Base-by-base conservation (phyloP, 37 sponge, comb jelly and placozoan species). In the Mnemiopsis leidyi region DNA sequence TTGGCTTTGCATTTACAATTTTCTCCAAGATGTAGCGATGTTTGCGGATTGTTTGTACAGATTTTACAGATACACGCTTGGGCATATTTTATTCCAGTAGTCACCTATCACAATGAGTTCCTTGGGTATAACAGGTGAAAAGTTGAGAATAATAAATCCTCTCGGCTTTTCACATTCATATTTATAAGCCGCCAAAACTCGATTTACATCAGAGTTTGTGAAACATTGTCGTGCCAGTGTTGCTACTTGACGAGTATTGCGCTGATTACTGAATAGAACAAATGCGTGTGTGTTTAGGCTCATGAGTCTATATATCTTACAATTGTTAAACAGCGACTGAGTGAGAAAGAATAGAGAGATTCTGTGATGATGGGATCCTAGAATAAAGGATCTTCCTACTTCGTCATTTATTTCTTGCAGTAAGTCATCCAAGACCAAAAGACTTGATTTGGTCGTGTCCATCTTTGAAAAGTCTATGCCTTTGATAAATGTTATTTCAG, bases 201-300 rank as follows among this genome's bases (percentile, higher is more conserved):
- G 36, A 36, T 35, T 20, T 31, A 79, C 28, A 32, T 79, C 82
- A 7, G 31, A 36, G 16, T 38, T 38, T 36, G 35, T 38, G 23
- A 79, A 79, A 79, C 31, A 36, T 79, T 79, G 82, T 36, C 82
- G 35, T 79, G 82, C 82, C 31, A 79, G 82, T 2, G 82, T 79
- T 21, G 31, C 38, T 7, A 79, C 82, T 79, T 79, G 82, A 3
- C 82, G 32, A 79, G 35, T 21, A 26, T 79, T 79, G 16, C 82
- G 35, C 35, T 79, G 82, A 23, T 79, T 79, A 29, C 35, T 36
- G 26, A 79, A 79, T 26, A 79, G 38, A 21, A 79, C 82, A 35
- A 36, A 79, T 7, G 31, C 31, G 23, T 79, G 82, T 3, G 82
- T 35, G 23, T 79, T 79, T 31, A 18, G 37, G 26, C 26, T 79